These are phyloP conservation scores for Platichthys flesus DNA, from an alignment of 2,113 vertebrate species.

Conservation along the genomic window DNA sequence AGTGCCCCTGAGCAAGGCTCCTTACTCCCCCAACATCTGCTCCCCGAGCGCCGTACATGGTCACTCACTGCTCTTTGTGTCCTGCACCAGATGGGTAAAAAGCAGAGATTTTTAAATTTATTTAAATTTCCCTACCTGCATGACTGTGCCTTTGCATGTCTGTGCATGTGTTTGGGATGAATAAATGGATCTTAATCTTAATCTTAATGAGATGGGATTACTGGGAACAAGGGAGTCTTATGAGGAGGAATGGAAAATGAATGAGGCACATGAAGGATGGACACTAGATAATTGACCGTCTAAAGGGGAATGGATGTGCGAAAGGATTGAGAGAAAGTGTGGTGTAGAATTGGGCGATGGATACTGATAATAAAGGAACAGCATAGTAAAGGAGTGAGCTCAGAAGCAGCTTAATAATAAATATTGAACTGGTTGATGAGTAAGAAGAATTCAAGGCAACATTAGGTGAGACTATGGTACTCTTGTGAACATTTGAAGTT, in stretches of 20 bases:
- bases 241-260: slow-evolving; percentile 1
- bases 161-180: too few relatives aligned
- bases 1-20: too few relatives aligned
- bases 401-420: background rate
- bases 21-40: too few relatives aligned
- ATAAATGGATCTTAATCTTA: too few relatives aligned
- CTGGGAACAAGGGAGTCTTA: background rate
- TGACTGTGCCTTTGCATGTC: too few relatives aligned
- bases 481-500: background rate
- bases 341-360: background rate
- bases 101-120: too few relatives aligned
- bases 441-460: background rate
- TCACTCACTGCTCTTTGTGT: too few relatives aligned
- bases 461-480: background rate
- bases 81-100: too few relatives aligned
- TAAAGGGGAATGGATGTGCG: background rate
- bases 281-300: background rate
- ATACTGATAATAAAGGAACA: background rate
- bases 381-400: background rate
- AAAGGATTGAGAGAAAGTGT: background rate
- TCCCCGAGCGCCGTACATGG: too few relatives aligned
- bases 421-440: background rate
- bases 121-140: too few relatives aligned
- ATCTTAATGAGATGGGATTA: too few relatives aligned
- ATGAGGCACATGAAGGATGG: slow-evolving; percentile 1